phyloP scores from a whole-genome alignment of 2,888 invertebrate species.

The Pandemis heparana region DNA sequence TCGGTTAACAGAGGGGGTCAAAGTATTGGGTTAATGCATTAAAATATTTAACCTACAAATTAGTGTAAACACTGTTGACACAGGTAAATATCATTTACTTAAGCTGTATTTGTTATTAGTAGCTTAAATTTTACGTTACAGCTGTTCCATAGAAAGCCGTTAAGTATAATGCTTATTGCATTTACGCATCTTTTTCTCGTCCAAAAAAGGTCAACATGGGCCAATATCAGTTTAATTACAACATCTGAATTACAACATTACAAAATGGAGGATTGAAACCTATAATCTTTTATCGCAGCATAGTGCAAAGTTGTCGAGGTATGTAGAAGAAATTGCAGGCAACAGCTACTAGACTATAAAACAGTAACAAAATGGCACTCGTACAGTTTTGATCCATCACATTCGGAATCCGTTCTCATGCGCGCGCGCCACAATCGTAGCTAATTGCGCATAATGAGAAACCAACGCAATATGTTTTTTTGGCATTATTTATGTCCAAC shows the following conservation, averaged over 20 bases:
- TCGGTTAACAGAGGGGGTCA: constrained; percentile 74
- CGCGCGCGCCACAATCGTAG: constrained; percentile 79
- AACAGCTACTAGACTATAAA: constrained; percentile 6
- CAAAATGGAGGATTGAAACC: too few relatives aligned
- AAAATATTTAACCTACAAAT: constrained; percentile 78
- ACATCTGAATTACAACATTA: too few relatives aligned
- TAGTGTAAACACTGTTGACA: constrained; percentile 48
- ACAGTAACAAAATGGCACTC: constrained; percentile 56
- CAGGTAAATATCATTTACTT: constrained; percentile 34
- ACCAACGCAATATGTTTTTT: constrained; percentile 82
- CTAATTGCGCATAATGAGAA: constrained; percentile 85
- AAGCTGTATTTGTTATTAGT: constrained; percentile 18
- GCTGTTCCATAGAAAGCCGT: constrained; percentile 5
- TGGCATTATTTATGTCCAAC: constrained; percentile 80
- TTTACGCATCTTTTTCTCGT: too few relatives aligned
- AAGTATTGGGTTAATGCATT: constrained; percentile 71
- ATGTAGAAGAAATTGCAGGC: too few relatives aligned
- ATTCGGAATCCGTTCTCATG: constrained; percentile 79
- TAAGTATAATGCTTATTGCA: not conserved
- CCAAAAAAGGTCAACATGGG: too few relatives aligned
- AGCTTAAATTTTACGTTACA: constrained; percentile 11
- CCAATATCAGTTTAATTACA: too few relatives aligned
- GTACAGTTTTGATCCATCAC: constrained; percentile 53
- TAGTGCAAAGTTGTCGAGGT: too few relatives aligned
- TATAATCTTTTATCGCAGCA: too few relatives aligned